Conservation (phyloP, 2,888 invertebrate species). For the Boloria selene region DNA sequence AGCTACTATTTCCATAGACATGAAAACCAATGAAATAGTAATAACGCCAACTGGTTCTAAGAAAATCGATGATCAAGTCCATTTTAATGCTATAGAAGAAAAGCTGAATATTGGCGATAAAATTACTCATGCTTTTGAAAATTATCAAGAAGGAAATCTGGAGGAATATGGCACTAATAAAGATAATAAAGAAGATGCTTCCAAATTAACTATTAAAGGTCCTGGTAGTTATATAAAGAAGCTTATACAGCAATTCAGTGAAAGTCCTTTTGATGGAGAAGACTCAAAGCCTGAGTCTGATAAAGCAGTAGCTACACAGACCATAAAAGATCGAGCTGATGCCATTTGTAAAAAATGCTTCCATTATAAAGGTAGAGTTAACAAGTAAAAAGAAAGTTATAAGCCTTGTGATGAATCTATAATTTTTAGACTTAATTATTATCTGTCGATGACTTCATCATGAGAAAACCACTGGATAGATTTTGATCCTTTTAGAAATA, state of each 20-base stretch:
- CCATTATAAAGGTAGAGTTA: slow-evolving; percentile 75
- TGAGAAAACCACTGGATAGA: too few species aligned
- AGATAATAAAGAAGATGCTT: slow-evolving; percentile 47
- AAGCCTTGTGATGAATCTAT: too few species aligned
- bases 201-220: slow-evolving; percentile 70
- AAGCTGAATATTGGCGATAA: slow-evolving; percentile 67
- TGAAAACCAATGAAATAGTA: slow-evolving; percentile 69
- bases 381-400: slow-evolving; percentile 44
- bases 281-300: slow-evolving; percentile 69
- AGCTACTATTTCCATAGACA: slow-evolving; percentile 69
- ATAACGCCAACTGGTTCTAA: slow-evolving; percentile 72
- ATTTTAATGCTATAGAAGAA: slow-evolving; percentile 61
- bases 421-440: too few species aligned
- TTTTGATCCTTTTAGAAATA: too few species aligned
- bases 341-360: slow-evolving; percentile 79
- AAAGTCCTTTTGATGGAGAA: slow-evolving; percentile 69
- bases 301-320: slow-evolving; percentile 59
- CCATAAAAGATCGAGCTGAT: slow-evolving; percentile 72
- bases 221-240: slow-evolving; percentile 77
- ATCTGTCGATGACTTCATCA: too few species aligned
- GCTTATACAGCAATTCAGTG: slow-evolving; percentile 77
- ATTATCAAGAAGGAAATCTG: slow-evolving; percentile 64
- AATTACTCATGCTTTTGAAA: slow-evolving; percentile 64
- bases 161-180: slow-evolving; percentile 50
- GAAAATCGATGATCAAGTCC: slow-evolving; percentile 51